phyloP scores from a whole-genome alignment of 92 coral and sea anemone genomes.

The Porites evermanni region DNA sequence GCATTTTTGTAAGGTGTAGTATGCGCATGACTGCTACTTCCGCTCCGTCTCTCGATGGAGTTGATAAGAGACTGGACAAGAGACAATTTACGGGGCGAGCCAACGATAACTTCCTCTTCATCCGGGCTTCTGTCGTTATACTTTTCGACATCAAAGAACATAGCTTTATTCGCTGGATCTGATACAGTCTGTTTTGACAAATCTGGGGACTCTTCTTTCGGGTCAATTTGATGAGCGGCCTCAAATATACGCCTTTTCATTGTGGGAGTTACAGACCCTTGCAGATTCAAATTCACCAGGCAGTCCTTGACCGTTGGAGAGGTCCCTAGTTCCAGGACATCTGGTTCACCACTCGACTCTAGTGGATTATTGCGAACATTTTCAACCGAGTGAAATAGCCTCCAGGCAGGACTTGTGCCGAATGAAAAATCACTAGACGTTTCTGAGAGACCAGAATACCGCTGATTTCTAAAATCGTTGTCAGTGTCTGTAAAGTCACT shows the following conservation, averaged over 20 bases:
- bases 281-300: slow-evolving; percentile 29
- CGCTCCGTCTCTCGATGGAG: slow-evolving; percentile 66
- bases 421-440: slow-evolving; percentile 67
- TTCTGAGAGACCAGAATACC: slow-evolving; percentile 58
- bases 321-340: not conserved
- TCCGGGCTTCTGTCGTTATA: slow-evolving; percentile 35
- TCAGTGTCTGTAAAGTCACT: slow-evolving; percentile 71
- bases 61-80: slow-evolving; percentile 73
- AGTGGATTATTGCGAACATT: not conserved
- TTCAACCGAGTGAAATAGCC: slow-evolving; percentile 56
- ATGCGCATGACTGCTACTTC: not conserved
- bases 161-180: slow-evolving; percentile 63
- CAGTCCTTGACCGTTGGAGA: slow-evolving; percentile 31
- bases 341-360: slow-evolving; percentile 20
- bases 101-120: slow-evolving; percentile 10
- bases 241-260: slow-evolving; percentile 38
- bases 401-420: slow-evolving; percentile 65
- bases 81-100: slow-evolving; percentile 64
- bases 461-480: slow-evolving; percentile 70
- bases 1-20: slow-evolving; percentile 3
- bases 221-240: not conserved
- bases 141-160: slow-evolving; percentile 71
- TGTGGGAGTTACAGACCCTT: slow-evolving; percentile 35
- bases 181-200: slow-evolving; percentile 1
- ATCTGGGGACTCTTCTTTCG: not conserved